phyloP scores from a whole-genome alignment of 2,888 invertebrate genomes.

The Aspidiotus rigidus region DNA sequence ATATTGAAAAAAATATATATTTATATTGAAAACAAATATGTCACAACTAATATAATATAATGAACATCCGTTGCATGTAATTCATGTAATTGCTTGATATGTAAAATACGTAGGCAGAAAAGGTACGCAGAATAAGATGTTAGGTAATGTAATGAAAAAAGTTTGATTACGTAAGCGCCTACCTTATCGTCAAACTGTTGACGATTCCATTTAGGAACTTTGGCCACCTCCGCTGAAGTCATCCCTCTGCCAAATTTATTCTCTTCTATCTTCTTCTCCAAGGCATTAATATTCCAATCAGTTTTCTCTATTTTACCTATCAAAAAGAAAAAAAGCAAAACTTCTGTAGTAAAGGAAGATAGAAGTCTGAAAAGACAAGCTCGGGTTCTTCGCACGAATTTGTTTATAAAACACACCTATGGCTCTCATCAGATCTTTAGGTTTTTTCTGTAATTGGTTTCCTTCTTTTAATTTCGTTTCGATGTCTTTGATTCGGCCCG shows the following conservation, averaged over 20 bases:
- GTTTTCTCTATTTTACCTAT: constrained; percentile 70
- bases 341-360: neutral
- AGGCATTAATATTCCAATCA: constrained; percentile 85
- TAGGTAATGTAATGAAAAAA: no score
- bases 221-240: constrained; percentile 40
- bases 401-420: constrained; percentile 53
- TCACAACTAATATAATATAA: no score
- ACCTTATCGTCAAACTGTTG: constrained; percentile 55
- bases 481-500: constrained; percentile 58
- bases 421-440: constrained; percentile 73
- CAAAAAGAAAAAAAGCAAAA: constrained; percentile 2
- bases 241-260: constrained; percentile 52
- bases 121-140: no score
- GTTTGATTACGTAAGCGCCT: constrained; percentile 6
- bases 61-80: no score
- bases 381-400: neutral
- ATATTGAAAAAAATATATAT: no score
- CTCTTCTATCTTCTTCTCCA: constrained; percentile 78
- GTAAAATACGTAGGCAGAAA: no score
- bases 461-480: constrained; percentile 66
- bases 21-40: no score
- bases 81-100: no score
- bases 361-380: neutral
- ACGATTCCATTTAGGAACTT: constrained; percentile 84
- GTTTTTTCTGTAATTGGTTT: constrained; percentile 60